Percentiles rank a stretch among this genome's conserved stretches.
Evolutionary conservation across 2,797 vertebrate species (phyloP).

Genomic region (Lepus townsendii): DNA sequence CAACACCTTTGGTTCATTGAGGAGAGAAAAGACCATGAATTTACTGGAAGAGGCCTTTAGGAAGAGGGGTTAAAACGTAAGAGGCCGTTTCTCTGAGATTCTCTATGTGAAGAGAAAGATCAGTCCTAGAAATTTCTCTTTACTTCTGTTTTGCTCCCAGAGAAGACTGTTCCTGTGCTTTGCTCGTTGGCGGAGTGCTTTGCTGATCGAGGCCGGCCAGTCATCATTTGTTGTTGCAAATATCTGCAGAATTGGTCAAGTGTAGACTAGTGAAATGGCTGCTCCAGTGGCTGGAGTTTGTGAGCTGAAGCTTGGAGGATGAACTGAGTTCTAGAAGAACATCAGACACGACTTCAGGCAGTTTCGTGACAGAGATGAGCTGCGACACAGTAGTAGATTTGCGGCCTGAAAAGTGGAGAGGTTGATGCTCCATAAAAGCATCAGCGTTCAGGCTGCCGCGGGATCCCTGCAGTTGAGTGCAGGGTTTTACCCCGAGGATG

Average conservation of each 20-base stretch:
- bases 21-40: conserved; percentile 32
- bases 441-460: not conserved
- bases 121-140: conserved; percentile 46
- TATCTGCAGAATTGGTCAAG: conserved; percentile 40
- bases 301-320: conserved; percentile 39
- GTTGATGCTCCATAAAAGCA: not conserved
- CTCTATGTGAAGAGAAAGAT: conserved; percentile 59
- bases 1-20: conserved; percentile 40
- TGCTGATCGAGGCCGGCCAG: not conserved
- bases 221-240: conserved; percentile 30
- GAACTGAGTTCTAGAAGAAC: not conserved
- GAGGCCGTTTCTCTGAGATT: conserved; percentile 60
- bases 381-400: not conserved
- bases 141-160: conserved; percentile 13
- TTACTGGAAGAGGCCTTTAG: conserved; percentile 13
- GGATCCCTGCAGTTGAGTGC: not conserved
- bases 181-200: conserved; percentile 18
- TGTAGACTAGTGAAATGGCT: not conserved
- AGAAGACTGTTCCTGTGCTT: conserved; percentile 47
- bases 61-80: conserved; percentile 57
- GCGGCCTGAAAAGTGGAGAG: not conserved
- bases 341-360: not conserved
- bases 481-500: not conserved
- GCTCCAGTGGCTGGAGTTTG: not conserved
- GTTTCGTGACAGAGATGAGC: not conserved